Evolutionary conservation across 1,140 invertebrate genomes (phyloP).

Genomic region (Platorchestia sp.): DNA sequence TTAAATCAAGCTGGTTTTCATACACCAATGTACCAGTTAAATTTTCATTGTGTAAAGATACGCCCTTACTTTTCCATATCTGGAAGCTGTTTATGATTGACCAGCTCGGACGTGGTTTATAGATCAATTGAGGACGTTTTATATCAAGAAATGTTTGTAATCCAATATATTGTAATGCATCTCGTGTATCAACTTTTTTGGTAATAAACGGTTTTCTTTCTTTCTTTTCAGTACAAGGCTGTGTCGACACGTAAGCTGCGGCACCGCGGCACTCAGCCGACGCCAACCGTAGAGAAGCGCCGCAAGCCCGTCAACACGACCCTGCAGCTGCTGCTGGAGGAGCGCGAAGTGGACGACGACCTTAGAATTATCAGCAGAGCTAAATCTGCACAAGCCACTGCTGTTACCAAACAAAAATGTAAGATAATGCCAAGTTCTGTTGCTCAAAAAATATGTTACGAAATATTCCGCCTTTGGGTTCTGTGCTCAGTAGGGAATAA

Average conservation of each 20-base stretch:
- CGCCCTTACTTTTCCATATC: too few relatives aligned
- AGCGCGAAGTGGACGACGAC: conserved; percentile 90
- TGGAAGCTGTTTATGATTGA: too few relatives aligned
- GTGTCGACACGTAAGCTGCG: conserved; percentile 87
- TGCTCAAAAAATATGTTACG: background rate
- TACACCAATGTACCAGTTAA: background rate
- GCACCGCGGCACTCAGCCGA: conserved; percentile 91
- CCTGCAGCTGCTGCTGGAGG: conserved; percentile 87
- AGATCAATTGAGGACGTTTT: too few relatives aligned
- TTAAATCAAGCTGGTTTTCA: background rate
- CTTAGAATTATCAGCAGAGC: conserved; percentile 85
- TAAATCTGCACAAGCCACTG: conserved; percentile 63
- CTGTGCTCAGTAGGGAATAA: background rate
- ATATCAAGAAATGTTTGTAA: background rate
- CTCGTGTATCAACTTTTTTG: background rate
- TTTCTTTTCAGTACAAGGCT: conserved; percentile 73
- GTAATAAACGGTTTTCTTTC: background rate
- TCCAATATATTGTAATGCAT: background rate
- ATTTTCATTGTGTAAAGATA: background rate
- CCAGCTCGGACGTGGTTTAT: too few relatives aligned
- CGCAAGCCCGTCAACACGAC: conserved; percentile 81
- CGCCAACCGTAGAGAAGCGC: conserved; percentile 82
- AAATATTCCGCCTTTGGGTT: background rate
- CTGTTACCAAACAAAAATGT: conserved; percentile 64
- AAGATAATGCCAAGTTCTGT: background rate